Evolutionary conservation across 2,888 invertebrate species (phyloP), one percentile per base, ranked within the genome.

Genomic region (Automeris io): DNA sequence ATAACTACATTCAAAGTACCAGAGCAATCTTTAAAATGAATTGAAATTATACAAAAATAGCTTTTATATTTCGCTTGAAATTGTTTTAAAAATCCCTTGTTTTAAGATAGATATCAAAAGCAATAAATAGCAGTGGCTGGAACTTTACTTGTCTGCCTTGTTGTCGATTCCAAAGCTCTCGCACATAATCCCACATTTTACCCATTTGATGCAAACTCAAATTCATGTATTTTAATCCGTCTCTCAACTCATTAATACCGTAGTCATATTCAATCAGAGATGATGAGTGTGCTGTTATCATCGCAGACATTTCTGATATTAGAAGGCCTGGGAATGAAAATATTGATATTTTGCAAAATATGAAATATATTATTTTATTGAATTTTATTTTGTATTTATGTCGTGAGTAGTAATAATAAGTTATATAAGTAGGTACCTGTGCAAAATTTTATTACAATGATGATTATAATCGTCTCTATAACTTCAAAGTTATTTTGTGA

Each of bases 251-350:
- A 37, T 81, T 79, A 19, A 88, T 87, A 1, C 77, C 74, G 43
- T 86, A 81, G 42, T 88, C 88, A 46, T 88, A 89, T n/a, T 72
- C 73, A 34, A 88, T 83, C 1, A 85, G 75, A 0, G 86, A 87
- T 1, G 87, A 83, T 0, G 86, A 79, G 46, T 86, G 81, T 0
- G 86, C 83, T 2, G 85, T 77, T 43, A 88, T 79, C 69, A 87
- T 73, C 26, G 82, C 83, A n/a, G 87, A 87, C 77, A 88, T 83
- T 58, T 87, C 87, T 7, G 88, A 88, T 74, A 88, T 87, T 5
- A 88, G 70, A 2, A 88, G 72, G 7, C 87, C 87, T 87, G 40
- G 9, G 42, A 3, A 45, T 48, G 35, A 38, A 33, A 12, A 13
- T 31, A 12, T 16, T n/a, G n/a, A n/a, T n/a, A n/a, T n/a, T n/a